Percentiles rank a stretch among this genome's conserved stretches.
These are phyloP conservation scores for Glareola pratincola DNA, from an alignment of 2,113 vertebrate species.

Conservation along the genomic window DNA sequence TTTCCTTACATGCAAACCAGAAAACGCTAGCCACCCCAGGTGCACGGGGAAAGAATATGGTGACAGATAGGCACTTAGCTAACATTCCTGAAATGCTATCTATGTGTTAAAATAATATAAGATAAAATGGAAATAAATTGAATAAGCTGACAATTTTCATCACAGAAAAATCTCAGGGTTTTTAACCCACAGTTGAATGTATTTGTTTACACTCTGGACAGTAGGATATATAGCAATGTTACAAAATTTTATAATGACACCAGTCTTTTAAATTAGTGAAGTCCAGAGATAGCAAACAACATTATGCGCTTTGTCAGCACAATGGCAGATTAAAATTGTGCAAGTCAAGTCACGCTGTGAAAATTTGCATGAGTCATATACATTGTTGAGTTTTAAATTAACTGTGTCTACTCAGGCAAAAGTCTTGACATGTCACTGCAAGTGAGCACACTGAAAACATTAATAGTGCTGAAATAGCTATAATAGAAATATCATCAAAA, in stretches of 20 bases:
- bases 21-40: not conserved
- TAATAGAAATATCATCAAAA: not conserved
- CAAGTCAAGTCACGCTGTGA: not conserved
- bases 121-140: conserved; percentile 1
- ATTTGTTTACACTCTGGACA: not conserved
- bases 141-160: not conserved
- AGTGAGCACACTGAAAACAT: not conserved
- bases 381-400: not conserved
- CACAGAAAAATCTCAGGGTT: not conserved
- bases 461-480: not conserved
- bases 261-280: not conserved
- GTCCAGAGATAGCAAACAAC: not conserved
- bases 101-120: not conserved
- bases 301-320: not conserved
- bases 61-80: not conserved
- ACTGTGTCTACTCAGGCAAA: not conserved
- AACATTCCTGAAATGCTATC: not conserved
- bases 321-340: not conserved
- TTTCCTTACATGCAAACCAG: conserved; percentile 16
- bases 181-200: not conserved
- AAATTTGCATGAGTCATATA: conserved; percentile 6
- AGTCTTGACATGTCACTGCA: conserved; percentile 7
- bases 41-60: not conserved
- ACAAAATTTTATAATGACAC: not conserved
- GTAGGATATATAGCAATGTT: not conserved